Evolutionary conservation across 2,113 vertebrate genomes (phyloP), one percentile per base, ranked within the genome.

Genomic region (Hystrix brachyura): DNA sequence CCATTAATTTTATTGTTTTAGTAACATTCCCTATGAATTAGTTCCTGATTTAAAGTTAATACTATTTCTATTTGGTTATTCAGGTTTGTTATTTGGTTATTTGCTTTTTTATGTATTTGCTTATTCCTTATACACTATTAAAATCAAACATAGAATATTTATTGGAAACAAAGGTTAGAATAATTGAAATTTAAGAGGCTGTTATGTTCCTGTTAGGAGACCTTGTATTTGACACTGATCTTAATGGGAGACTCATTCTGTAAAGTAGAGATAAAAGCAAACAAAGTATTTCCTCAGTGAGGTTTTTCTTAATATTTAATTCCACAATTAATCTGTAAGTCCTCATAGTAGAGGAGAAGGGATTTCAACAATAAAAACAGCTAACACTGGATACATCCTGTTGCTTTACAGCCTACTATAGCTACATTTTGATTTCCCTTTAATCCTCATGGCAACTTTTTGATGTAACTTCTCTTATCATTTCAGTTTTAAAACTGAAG

Each of bases 381-480:
- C 59, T 87, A 87, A 74, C 67, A 76, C 67, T 82, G 78, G 83
- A 55, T 34, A 43, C 10, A 34, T 94, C 19, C 3, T 71, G 10
- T 94, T 84, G 91, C 78, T 71, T 87, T 88, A 59, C 13, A 64
- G 15, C 57, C 32, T 65, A 19, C 55, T 38, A 91, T 46, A 27
- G 32, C 12, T 81, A 14, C 59, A 55, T 65, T 6, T 83, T 17
- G 43, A 57, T 97, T 93, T 92, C 88, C 38, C 69, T 72, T 95
- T 76, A 76, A 86, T 87, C 43, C 51, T 93, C 81, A 64, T 74
- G 82, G 62, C n/a, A 85, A n/a, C 48, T 84, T 64, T 89, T 71
- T 92, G 34, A 89, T 72, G 57, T 60, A 71, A 64, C 72, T 69
- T 14, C 32, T 90, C 15, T 32, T 88, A 84, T 4, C 48, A 55